A percentile compares a stretch with the other conserved stretches of the same genome.
Conservation (phyloP, 2,113 vertebrate species). For the Genyomyrus donnyi region DNA sequence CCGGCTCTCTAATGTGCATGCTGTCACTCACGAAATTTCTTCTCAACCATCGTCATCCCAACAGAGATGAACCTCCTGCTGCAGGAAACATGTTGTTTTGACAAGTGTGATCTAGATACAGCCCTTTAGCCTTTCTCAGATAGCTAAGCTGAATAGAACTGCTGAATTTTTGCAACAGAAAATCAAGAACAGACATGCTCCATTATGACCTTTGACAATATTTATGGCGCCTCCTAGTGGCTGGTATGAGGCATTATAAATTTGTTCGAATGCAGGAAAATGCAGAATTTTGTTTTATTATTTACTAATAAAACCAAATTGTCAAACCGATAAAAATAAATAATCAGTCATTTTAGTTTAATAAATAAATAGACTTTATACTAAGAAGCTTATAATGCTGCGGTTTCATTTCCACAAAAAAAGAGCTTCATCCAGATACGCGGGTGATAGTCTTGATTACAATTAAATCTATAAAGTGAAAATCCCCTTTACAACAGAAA, state of each 20-base stretch:
- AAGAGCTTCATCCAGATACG: conserved; percentile 26
- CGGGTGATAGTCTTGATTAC: conserved; percentile 30
- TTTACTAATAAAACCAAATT: neutral
- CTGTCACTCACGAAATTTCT: neutral
- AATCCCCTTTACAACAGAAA: conserved; percentile 33
- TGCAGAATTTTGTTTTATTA: neutral
- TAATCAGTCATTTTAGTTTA: neutral
- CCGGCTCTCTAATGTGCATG: neutral
- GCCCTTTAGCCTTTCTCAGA: neutral
- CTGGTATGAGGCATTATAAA: neutral
- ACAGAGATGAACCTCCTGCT: neutral
- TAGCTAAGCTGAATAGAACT: neutral
- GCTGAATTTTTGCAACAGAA: neutral
- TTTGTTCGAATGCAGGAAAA: neutral
- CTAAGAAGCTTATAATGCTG: neutral
- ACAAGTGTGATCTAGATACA: neutral
- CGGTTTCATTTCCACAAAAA: neutral
- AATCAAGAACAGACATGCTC: neutral
- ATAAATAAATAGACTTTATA: neutral
- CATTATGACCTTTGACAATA: neutral
- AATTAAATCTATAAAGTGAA: conserved; percentile 29
- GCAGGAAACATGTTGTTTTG: neutral
- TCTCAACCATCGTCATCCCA: neutral
- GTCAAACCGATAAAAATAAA: neutral
- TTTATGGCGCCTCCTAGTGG: neutral